Base-by-base conservation (phyloP, 2,113 vertebrate genomes). In the Pseudopipra pipra region DNA sequence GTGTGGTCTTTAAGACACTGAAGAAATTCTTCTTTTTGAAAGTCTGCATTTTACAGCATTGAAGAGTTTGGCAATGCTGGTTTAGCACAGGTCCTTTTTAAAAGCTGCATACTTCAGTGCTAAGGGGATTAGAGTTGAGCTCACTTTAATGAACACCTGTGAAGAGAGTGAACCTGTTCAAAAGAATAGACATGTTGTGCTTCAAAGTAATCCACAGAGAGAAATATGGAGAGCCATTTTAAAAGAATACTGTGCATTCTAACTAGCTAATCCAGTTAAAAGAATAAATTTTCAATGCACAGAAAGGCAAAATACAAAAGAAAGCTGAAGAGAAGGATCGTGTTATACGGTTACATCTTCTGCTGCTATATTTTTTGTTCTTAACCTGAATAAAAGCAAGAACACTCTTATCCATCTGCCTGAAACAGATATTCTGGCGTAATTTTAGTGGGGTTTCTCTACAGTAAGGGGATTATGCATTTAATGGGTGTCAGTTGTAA, bases 71-170 rank as follows among this genome's bases (percentile, higher is more conserved):
- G 73, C 76, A 87, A 39, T 94, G 71, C 71, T 66, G 67, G 65
- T 91, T 87, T 93, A 75, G 71, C 72, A 35, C 70, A 46, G 76
- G 33, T 75, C 82, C 30, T 71, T 90, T 96, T 76, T 19, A 86
- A 89, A 96, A 93, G 81, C 85, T 61, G 16, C 44, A 85, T 85
- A 49, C 78, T 95, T 96, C 88, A n/a, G 82, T 72, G 68, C 70
- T 85, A 51, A 97, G 84, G 84, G 49, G 72, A 94, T 98, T 93
- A 96, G 73, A 62, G 52, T 27, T 62, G 93, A 95, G 74, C 24
- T 3, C 23, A 76, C 76, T 96, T 96, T 95, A 93, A 96, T 92
- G 85, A 96, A 96, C 94, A 93, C 93, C 96, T 96, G 94, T 73
- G 84, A 95, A 93, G 89, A 91, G 58, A 91, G 66, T 44, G 75